A percentile compares a stretch with the other conserved stretches of the same genome.
These are phyloP conservation scores for Argopecten irradians DNA, from an alignment of 1,140 invertebrate genomes.

Conservation along the genomic window DNA sequence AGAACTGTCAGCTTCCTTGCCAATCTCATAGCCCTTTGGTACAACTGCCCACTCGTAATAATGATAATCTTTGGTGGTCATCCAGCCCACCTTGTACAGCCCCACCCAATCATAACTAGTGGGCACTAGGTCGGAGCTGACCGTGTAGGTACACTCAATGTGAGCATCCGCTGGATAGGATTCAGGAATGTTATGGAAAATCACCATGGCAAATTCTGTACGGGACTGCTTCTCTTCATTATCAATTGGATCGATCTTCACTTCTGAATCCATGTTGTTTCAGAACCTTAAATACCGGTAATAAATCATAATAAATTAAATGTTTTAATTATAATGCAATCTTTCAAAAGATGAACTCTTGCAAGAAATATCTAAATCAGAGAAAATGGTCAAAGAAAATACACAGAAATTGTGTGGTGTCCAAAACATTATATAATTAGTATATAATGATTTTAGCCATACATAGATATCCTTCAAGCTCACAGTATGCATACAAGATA, in stretches of 20 bases:
- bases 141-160: slow-evolving; percentile 71
- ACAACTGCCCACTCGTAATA: slow-evolving; percentile 71
- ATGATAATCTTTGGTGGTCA: slow-evolving; percentile 64
- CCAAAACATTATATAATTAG: too few species aligned
- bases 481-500: too few species aligned
- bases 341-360: too few species aligned
- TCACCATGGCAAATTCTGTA: slow-evolving; percentile 70
- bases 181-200: slow-evolving; percentile 73
- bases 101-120: slow-evolving; percentile 72
- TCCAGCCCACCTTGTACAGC: slow-evolving; percentile 75
- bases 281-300: not conserved
- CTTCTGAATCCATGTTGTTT: not conserved
- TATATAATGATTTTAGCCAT: too few species aligned
- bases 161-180: slow-evolving; percentile 72
- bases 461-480: too few species aligned
- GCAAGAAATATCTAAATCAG: too few species aligned
- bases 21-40: slow-evolving; percentile 56
- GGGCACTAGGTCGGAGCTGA: slow-evolving; percentile 66
- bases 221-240: slow-evolving; percentile 27
- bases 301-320: not conserved
- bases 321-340: too few species aligned
- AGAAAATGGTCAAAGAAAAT: too few species aligned
- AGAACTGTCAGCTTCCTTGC: slow-evolving; percentile 58
- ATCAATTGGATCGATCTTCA: not conserved
- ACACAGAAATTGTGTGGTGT: too few species aligned